phyloP scores from a whole-genome alignment of 2,113 vertebrate species.

The Chamaea fasciata region DNA sequence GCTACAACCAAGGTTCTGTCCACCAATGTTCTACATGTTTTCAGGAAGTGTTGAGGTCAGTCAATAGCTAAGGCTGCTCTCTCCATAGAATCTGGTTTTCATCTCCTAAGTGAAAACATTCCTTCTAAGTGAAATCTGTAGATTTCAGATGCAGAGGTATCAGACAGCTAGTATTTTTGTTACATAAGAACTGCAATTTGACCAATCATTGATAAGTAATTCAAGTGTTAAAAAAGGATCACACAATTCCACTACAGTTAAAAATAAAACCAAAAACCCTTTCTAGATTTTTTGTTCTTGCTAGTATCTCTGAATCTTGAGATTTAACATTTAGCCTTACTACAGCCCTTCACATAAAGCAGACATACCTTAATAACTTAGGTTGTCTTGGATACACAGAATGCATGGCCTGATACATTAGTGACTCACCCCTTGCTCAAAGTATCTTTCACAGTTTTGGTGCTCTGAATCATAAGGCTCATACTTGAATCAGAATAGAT shows the following conservation, averaged over 20 bases:
- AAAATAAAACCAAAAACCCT: not conserved
- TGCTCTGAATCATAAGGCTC: not conserved
- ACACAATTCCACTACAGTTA: not conserved
- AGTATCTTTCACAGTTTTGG: not conserved
- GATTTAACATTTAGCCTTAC: not conserved
- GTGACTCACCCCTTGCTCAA: not conserved
- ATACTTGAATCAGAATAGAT: not conserved
- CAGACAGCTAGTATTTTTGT: not conserved
- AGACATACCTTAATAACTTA: not conserved
- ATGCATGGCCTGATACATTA: not conserved
- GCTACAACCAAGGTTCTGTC: not conserved
- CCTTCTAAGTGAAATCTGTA: not conserved
- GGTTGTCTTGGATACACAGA: not conserved
- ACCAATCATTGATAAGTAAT: not conserved
- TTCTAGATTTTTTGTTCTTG: not conserved
- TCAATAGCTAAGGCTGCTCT: not conserved
- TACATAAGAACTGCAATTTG: not conserved
- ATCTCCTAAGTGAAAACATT: not conserved
- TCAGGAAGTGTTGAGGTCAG: not conserved
- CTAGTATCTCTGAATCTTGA: not conserved
- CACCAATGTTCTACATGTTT: accelerated
- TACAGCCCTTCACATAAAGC: not conserved
- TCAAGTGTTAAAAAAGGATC: not conserved
- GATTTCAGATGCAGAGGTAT: not conserved
- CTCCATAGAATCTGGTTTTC: not conserved